Evolutionary conservation across 2,113 vertebrate species (phyloP), one percentile per base, ranked within the genome.

Genomic region (Eulemur macaco): DNA sequence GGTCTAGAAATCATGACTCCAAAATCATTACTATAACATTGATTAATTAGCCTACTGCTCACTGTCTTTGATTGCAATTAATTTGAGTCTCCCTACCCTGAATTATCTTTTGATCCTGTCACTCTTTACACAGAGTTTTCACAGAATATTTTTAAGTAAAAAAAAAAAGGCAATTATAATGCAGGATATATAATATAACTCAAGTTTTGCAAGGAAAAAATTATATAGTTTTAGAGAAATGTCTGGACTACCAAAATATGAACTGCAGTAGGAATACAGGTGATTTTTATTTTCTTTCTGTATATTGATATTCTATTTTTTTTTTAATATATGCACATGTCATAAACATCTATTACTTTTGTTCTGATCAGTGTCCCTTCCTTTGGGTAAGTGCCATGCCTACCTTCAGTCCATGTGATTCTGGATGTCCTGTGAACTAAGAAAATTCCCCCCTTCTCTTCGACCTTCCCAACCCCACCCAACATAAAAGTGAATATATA

Each of bases 111-210:
- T 0, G 5, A 92, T 84, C 34, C 37, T 54, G 21, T 47, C 3
- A n/a, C 39, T 95, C 37, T 58, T 86, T 89, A 34, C 73, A 78
- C 66, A 68, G 34, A 76, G 47, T 86, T 95, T 96, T 86, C 25
- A 47, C 39, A 78, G 94, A 58, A 39, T 84, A 69, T 74, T 94
- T 85, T 87, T 47, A 94, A 60, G 27, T 87, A 37, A 20, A 42
- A 21, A 42, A 69, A 52, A 63, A 18, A 45, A 29, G 1, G 1
- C 89, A 94, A 86, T 74, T 83, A 31, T 56, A 94, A 68, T 56
- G n/a, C 12, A 64, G 34, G 15, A 29, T 76, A 37, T 54, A 42
- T 4, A 92, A 4, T 17, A 50, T 47, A n/a, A 45, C n/a, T 78
- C 60, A 78, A 6, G 77, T 88, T 89, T 66, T 84, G 8, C 45